Evolutionary conservation across 1,140 invertebrate genomes (phyloP).

Genomic region (Pteromalus puparum): DNA sequence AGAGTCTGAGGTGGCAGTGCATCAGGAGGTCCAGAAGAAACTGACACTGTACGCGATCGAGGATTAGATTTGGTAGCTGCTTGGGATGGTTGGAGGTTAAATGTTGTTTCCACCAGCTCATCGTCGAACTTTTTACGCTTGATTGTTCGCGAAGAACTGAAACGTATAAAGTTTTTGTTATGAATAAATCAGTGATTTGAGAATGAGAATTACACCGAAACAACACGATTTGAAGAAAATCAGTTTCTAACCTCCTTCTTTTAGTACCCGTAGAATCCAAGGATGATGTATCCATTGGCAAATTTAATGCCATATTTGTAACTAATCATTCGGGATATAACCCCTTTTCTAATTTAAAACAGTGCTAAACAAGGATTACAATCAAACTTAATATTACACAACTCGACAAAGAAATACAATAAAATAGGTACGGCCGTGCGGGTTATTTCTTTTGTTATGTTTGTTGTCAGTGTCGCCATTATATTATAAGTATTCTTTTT

Average conservation of each 20-base stretch:
- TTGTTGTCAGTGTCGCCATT: background rate
- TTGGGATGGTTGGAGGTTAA: slow-evolving; percentile 83
- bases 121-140: slow-evolving; percentile 98
- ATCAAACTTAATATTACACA: background rate
- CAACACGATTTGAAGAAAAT: background rate
- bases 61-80: slow-evolving; percentile 78
- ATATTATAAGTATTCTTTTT: too few species aligned
- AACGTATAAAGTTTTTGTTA: slow-evolving; percentile 41
- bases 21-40: slow-evolving; percentile 70
- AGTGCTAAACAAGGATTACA: background rate
- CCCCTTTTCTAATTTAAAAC: background rate
- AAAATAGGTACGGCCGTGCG: too few species aligned
- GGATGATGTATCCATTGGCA: slow-evolving; percentile 66
- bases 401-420: too few species aligned
- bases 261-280: slow-evolving; percentile 70
- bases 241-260: slow-evolving; percentile 67
- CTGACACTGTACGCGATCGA: slow-evolving; percentile 74
- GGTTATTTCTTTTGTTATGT: background rate
- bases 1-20: slow-evolving; percentile 70
- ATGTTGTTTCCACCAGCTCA: slow-evolving; percentile 90
- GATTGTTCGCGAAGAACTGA: slow-evolving; percentile 92
- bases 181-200: background rate
- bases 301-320: slow-evolving; percentile 58
- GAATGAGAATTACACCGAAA: background rate
- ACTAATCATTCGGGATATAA: slow-evolving; percentile 13